phyloP scores from a whole-genome alignment of 2,797 vertebrate genomes.

The Notamacropus eugenii region DNA sequence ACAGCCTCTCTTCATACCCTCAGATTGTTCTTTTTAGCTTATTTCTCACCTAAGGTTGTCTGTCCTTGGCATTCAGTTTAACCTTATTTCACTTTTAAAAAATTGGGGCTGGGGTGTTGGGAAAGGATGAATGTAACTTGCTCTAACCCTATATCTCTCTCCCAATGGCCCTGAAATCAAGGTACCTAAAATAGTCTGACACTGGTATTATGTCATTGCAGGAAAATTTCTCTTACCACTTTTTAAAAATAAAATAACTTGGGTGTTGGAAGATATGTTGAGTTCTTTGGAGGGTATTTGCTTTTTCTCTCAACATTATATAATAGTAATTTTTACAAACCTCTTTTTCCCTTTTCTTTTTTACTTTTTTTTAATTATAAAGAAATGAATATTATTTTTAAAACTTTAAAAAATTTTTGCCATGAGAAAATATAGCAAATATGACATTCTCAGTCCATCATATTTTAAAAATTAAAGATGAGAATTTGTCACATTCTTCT shows the following conservation, averaged over 20 bases:
- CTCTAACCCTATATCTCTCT: neutral
- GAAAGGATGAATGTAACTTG: neutral
- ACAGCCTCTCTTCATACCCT: neutral
- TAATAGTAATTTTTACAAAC: neutral
- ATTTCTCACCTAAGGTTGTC: neutral
- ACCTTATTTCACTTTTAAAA: neutral
- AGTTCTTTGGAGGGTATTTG: neutral
- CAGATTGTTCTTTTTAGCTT: neutral
- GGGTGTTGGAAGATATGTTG: neutral
- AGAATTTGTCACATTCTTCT: neutral
- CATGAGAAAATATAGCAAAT: slow-evolving; percentile 21
- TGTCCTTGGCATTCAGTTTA: neutral
- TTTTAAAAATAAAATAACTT: neutral
- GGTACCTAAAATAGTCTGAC: neutral
- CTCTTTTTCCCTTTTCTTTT: neutral
- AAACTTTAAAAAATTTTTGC: neutral
- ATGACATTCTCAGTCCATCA: neutral
- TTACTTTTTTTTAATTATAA: slow-evolving; percentile 7
- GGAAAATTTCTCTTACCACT: neutral
- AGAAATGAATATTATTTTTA: neutral
- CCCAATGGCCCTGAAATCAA: neutral
- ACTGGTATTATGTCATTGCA: neutral
- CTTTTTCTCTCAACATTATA: neutral
- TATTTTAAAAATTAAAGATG: neutral
- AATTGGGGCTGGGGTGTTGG: neutral